These are phyloP conservation scores for Calycopis cecrops DNA, from an alignment of 1,140 invertebrate genomes.

Conservation along the genomic window DNA sequence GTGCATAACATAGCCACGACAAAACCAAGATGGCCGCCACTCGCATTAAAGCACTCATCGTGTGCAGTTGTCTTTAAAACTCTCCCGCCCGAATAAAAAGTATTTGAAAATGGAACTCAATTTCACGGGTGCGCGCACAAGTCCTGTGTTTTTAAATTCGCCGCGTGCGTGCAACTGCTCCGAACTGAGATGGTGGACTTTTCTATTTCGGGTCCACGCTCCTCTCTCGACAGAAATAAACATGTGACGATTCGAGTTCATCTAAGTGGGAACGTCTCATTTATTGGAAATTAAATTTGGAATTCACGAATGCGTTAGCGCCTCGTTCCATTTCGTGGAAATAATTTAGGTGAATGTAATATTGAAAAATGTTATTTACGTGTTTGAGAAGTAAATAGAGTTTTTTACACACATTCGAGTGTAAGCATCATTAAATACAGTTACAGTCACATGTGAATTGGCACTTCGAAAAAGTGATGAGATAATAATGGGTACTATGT, in stretches of 20 bases:
- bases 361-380: too few species aligned
- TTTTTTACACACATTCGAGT: too few species aligned
- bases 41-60: slow-evolving; percentile 35
- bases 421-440: too few species aligned
- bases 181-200: slow-evolving; percentile 56
- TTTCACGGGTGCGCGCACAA: slow-evolving; percentile 25
- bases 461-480: too few species aligned
- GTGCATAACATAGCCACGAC: slow-evolving; percentile 26
- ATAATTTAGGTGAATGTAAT: too few species aligned
- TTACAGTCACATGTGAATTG: too few species aligned
- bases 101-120: slow-evolving; percentile 25
- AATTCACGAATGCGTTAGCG: background rate
- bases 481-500: too few species aligned
- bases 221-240: slow-evolving; percentile 63
- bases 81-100: slow-evolving; percentile 14
- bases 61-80: slow-evolving; percentile 27
- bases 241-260: slow-evolving; percentile 47
- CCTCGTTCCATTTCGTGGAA: too few species aligned
- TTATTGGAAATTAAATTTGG: slow-evolving; percentile 16
- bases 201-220: slow-evolving; percentile 65
- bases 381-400: too few species aligned
- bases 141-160: slow-evolving; percentile 29
- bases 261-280: slow-evolving; percentile 24
- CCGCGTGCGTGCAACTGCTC: slow-evolving; percentile 47
- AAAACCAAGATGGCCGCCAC: slow-evolving; percentile 62